Evolutionary conservation across 2,113 vertebrate genomes (phyloP).

Genomic region (Sclerurus mexicanus): DNA sequence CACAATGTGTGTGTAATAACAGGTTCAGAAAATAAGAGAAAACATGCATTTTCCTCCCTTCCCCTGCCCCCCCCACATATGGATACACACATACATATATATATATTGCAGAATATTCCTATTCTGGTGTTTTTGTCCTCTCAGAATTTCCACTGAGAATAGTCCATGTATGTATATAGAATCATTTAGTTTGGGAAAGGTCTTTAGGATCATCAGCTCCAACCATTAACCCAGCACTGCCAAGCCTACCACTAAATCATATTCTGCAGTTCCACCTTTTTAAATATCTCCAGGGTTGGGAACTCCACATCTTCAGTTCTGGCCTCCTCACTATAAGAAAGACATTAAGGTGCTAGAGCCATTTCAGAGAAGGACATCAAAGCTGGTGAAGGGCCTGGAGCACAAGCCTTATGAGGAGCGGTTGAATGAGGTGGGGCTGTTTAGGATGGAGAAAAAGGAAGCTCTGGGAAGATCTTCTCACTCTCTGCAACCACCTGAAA

Average conservation of each 20-base stretch:
- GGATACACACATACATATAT: fast-evolving
- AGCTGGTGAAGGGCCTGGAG: neutral
- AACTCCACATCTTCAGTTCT: neutral
- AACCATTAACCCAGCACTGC: neutral
- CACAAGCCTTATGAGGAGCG: neutral
- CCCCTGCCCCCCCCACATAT: fast-evolving
- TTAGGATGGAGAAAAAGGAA: neutral
- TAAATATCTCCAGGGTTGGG: neutral
- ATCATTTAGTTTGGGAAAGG: neutral
- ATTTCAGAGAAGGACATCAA: neutral
- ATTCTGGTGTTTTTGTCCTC: neutral
- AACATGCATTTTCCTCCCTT: neutral
- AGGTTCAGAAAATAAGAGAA: neutral
- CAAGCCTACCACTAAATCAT: neutral
- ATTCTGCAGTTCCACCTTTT: neutral
- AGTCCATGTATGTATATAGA: fast-evolving
- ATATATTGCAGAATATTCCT: neutral
- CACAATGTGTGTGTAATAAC: neutral
- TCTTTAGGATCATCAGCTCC: neutral
- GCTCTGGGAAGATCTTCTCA: neutral
- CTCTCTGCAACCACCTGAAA: neutral
- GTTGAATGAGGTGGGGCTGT: neutral
- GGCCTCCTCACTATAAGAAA: neutral
- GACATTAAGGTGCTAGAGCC: neutral
- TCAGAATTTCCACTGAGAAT: neutral